Evolutionary conservation across 2,113 vertebrate genomes (phyloP), one percentile per base, ranked within the genome.

Genomic region (Ochotona curzoniae): DNA sequence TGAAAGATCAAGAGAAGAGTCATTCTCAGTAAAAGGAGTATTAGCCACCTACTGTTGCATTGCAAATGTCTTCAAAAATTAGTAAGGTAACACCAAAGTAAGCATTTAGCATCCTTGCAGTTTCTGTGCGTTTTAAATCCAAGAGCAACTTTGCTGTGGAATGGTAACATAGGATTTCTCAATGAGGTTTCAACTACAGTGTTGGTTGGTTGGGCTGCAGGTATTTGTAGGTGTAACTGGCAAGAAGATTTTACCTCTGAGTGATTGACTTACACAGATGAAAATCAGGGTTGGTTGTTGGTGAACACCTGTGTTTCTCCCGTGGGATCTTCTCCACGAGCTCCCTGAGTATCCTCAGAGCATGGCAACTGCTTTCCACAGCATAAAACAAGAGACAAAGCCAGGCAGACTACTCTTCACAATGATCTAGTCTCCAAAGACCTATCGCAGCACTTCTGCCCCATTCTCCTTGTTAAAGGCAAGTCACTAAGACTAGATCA

Each of bases 51-150:
- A 35, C 14, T 70, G n/a, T 35, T 90, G 17, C 12, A 13, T 32
- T 82, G 83, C n/a, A 91, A 90, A 64, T 73, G 23, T 54, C 66
- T 73, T 82, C 20, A 32, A 74, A 81, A 64, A 6, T 64, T 61
- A 64, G 25, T 51, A 70, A 25, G 14, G 47, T 67, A 89, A 78
- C 85, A 82, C 23, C 89, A 93, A 95, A 90, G 25, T 44, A 54
- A 90, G 80, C n/a, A 54, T 28, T 73, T 57, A 57, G 70, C 57
- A 26, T 88, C 25, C 38, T 75, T 70, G 67, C 0, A 51, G 25
- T 78, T 88, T 90, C 80, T 84, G 5, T 69, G 83, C 18, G 12
- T 49, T 23, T 73, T 38, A 47, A 69, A 83, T 86, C 60, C 30
- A 21, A 17, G 9, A 83, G 28, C 13, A 73, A 44, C 5, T 35